Conservation (phyloP, 2,888 invertebrate genomes). For the Matsumyia berberina region DNA sequence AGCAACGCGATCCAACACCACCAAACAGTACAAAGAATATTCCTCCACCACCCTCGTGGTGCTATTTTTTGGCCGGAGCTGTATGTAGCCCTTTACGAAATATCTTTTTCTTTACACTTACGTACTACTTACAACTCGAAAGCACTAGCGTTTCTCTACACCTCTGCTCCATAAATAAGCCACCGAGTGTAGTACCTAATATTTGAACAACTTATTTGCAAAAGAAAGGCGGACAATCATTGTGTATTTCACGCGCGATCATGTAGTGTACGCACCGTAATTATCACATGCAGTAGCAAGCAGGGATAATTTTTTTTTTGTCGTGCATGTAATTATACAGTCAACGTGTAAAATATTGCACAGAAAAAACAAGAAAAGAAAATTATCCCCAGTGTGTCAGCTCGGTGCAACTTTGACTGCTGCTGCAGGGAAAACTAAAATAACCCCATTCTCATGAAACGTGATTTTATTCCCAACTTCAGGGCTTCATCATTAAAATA, state of each 20-base stretch:
- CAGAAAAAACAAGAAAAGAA: constrained; percentile 27
- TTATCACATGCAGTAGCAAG: constrained; percentile 2
- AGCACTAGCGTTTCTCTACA: too few relatives aligned
- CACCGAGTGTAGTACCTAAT: background rate
- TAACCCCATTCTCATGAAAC: constrained; percentile 61
- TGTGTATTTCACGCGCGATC: constrained; percentile 2
- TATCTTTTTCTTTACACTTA: too few relatives aligned
- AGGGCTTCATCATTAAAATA: constrained; percentile 50
- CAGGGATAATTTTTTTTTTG: background rate
- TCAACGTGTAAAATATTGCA: constrained; percentile 34
- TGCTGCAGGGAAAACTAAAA: constrained; percentile 21
- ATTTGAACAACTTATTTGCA: constrained; percentile 8
- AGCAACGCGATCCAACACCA: too few relatives aligned
- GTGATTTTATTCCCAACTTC: constrained; percentile 61
- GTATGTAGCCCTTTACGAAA: too few relatives aligned
- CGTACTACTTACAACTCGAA: too few relatives aligned
- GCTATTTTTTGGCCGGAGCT: too few relatives aligned
- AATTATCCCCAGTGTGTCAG: background rate
- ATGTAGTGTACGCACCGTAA: constrained; percentile 1
- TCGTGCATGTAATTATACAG: constrained; percentile 29
- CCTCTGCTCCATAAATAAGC: too few relatives aligned
- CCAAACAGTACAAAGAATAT: too few relatives aligned
- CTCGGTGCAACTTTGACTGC: background rate
- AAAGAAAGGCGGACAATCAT: too few relatives aligned
- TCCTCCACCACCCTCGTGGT: too few relatives aligned